phyloP scores from a whole-genome alignment of 2,888 invertebrate genomes.

The Phengaris arion region DNA sequence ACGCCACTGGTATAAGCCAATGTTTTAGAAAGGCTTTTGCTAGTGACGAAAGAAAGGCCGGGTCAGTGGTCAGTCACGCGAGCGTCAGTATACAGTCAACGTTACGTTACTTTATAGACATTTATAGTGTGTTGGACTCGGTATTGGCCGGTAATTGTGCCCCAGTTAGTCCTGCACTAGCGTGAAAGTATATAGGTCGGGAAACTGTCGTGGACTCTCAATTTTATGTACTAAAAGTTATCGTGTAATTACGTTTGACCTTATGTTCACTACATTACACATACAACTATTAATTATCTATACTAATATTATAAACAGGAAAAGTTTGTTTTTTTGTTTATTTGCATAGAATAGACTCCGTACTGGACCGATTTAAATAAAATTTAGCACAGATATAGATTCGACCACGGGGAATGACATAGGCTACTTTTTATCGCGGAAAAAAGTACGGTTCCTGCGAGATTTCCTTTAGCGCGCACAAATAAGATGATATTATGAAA shows the following conservation, averaged over 20 bases:
- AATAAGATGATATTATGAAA: background rate
- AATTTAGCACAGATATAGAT: too few species aligned
- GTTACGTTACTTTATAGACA: background rate
- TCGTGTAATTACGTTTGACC: background rate
- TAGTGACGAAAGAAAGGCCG: background rate
- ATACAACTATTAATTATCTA: background rate
- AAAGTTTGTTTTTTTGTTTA: too few species aligned
- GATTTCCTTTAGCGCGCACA: too few species aligned
- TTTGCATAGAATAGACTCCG: too few species aligned
- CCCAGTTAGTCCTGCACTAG: constrained; percentile 2
- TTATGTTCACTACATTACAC: background rate
- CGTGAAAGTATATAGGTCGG: background rate
- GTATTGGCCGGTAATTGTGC: constrained; percentile 6
- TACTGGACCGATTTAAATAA: too few species aligned
- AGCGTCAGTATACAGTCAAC: constrained; percentile 14
- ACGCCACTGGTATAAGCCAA: background rate
- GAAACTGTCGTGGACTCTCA: background rate
- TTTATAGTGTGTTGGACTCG: background rate
- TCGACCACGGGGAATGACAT: too few species aligned
- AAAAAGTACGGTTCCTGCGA: too few species aligned
- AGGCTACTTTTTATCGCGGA: too few species aligned
- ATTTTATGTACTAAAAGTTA: background rate
- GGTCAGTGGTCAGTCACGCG: constrained; percentile 23
- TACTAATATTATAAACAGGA: too few species aligned
- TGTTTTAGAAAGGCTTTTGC: constrained; percentile 5